Base-by-base conservation (phyloP, 1,140 invertebrate genomes). In the Dolichoris vasculosae region DNA sequence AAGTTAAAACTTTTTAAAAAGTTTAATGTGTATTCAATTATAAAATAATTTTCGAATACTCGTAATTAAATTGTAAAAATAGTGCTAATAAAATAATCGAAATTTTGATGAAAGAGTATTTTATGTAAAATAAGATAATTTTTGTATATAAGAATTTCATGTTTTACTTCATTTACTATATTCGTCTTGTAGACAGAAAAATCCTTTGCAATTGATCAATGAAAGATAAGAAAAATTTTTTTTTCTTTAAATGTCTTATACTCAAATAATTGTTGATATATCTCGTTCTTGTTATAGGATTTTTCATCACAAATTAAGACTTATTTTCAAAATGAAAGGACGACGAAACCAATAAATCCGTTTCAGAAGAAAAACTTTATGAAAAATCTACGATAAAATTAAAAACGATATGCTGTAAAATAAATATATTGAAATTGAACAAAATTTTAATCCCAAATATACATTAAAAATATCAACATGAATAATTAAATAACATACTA, bases 91-190 rank as follows among this genome's bases (percentile, higher is more conserved):
- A 77, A 75, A 75, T 75, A 15, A 23, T 75, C 55, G 46, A 48
- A 75, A 69, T 46, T 32, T 32, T 69, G 67, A 46, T 89, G 43
- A 40, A 26, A 73, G 38, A 43, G 20, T 73, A 26, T 43, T 73
- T 73, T 26, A 38, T 38, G 23, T 43, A 43, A 43, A 32, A 40
- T 6, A 7, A 43, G 26, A 73, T 6, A n/a, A 40, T 43, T 30
- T 15, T 73, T 43, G 43, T 73, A 40, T 0, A 20, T 6, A 73
- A 26, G 7, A 8, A 73, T 73, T 73, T 73, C 23, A 73, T 20
- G 9, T 43, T 43, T 43, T 73, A 32, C 0, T 71, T 71, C 2
- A 23, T 73, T 73, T 73, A 11, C 6, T 8, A 43, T 1, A 32
- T 67, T 32, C 11, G 63, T 35, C 2, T 67, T 59, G 32, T 20